Evolutionary conservation across 2,113 vertebrate genomes (phyloP), one percentile per base, ranked within the genome.

Genomic region (Brachypteracias leptosomus): DNA sequence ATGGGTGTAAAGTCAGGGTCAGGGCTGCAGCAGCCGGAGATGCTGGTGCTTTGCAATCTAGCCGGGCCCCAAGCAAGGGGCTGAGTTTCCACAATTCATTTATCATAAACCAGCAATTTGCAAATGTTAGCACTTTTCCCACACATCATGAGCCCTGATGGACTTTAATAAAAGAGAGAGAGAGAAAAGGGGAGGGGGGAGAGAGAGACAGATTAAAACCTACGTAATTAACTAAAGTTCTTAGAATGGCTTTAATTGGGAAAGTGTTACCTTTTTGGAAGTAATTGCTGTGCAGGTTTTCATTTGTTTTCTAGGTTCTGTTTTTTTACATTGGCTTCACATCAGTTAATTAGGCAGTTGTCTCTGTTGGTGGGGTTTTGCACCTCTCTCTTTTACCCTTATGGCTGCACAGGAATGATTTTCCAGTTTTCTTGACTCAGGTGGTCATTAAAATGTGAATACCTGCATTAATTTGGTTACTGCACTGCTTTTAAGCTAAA

Each of bases 121-220:
- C 97, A 98, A 98, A 98, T 98, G 97, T 97, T 98, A 98, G 97
- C 97, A 97, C 90, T 97, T 98, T 98, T 96, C 96, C 89, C 95
- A 97, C 96, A 97, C 90, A 96, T 97, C 97, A 97, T 54, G 94
- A 96, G 89, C 94, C 96, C 94, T 97, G 97, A 97, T 93, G 94
- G 97, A 96, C 96, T 95, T 96, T 96, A 97, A 96, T 96, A 97
- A 96, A 97, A 94, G 89, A 93, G 87, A 93, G 80, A 83, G 85
- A 36, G 6, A 20, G 26, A 36, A 38, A 17, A 29, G 29, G 10
- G 15, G 26, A 26, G 42, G 54, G 18, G 54, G 38, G 31, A 4
- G 33, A 31, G 25, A 62, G 36, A 75, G 40, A 49, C 59, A 63
- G 47, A 82, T 85, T 36, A 92, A 96, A 96, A 91, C 79, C 96